Percentiles rank a stretch among this genome's conserved stretches.
phyloP scores from a whole-genome alignment of 1,140 invertebrate genomes.

The Oreohelix idahoensis region DNA sequence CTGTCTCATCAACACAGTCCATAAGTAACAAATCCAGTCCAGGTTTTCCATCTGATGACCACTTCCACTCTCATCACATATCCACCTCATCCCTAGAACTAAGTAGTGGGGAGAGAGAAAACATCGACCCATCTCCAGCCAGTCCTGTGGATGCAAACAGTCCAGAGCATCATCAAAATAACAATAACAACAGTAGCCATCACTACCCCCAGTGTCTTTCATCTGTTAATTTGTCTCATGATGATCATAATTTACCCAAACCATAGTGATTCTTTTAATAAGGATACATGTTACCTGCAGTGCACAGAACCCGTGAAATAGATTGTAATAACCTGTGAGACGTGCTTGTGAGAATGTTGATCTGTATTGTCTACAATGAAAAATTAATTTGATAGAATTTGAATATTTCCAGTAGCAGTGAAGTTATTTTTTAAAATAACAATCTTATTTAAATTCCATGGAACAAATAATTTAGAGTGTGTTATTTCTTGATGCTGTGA shows the following conservation, averaged over 20 bases:
- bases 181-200: background rate
- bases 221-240: slow-evolving; percentile 2
- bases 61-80: background rate
- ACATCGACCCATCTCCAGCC: background rate
- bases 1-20: background rate
- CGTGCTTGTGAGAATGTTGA: background rate
- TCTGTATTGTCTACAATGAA: background rate
- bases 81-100: background rate
- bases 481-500: too few relatives aligned
- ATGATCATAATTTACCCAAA: background rate
- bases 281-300: background rate
- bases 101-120: background rate
- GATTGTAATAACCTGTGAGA: background rate
- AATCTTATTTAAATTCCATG: too few relatives aligned
- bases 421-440: too few relatives aligned
- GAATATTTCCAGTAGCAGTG: too few relatives aligned
- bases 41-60: background rate
- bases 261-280: background rate
- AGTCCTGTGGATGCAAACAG: background rate
- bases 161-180: background rate
- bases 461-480: too few relatives aligned
- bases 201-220: slow-evolving; percentile 6
- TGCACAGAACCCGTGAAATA: background rate
- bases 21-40: background rate
- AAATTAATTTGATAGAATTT: too few relatives aligned